Percentiles rank a stretch among this genome's conserved stretches.
Conservation (phyloP, 2,797 vertebrate genomes). For the Xenops minutus region DNA sequence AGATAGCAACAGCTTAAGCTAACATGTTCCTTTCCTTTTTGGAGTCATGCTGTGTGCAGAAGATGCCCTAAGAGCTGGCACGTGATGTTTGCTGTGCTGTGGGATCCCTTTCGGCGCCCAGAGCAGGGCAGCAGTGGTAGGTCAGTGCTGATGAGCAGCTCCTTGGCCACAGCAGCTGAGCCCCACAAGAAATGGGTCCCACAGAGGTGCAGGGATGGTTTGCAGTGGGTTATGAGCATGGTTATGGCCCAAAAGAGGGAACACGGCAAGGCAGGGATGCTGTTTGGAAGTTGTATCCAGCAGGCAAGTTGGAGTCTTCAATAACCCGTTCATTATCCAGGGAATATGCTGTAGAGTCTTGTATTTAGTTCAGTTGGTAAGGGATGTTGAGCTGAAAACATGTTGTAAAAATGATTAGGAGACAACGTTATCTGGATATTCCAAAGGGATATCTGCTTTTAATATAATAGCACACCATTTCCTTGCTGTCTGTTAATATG, state of each 20-base stretch:
- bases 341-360: neutral
- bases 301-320: neutral
- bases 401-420: neutral
- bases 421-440: neutral
- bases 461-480: neutral
- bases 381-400: neutral
- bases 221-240: neutral
- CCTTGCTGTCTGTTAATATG: neutral
- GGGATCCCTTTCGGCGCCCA: no score
- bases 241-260: neutral
- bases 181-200: no score
- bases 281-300: neutral
- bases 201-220: accelerated
- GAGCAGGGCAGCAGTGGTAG: no score
- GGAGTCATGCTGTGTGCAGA: neutral
- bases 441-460: neutral
- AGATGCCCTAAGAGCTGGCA: neutral
- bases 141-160: no score
- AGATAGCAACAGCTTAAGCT: neutral
- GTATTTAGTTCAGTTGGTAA: neutral
- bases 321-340: neutral
- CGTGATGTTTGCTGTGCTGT: accelerated
- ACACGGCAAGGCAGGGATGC: accelerated
- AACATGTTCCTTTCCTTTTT: neutral
- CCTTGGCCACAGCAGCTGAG: no score